Evolutionary conservation across 1,140 invertebrate species (phyloP), one percentile per base, ranked within the genome.

Genomic region (Mercenaria mercenaria): DNA sequence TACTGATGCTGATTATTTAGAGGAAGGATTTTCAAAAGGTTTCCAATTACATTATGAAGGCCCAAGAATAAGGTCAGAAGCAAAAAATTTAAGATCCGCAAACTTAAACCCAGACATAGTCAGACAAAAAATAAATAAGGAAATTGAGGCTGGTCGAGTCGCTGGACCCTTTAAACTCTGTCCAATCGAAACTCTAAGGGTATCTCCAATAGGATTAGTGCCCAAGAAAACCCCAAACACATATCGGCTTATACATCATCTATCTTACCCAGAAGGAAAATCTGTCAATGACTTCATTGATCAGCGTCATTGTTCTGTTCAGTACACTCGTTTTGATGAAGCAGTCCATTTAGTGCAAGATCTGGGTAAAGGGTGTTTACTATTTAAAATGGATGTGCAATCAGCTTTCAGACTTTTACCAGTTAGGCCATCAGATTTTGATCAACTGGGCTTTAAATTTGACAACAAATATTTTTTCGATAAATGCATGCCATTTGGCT

Each of bases 311-410:
- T 91, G 56, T 50, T 90, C 81, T 26, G 67, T 92, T n/a, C 72
- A 77, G 56, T 92, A 92, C 56, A 59, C 88, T 18, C 69, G 20
- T 8, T 90, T 92, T 39, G 90, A 92, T 47, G 80, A 88, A 69
- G 91, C 90, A 1, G 67, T 91, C 37, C 23, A 74, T 23, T 56
- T 92, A 1, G 74, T 92, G 13, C 86, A 86, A 77, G 20, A 74
- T 32, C 67, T 86, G 61, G 90, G 91, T 18, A 1, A 34, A 41
- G 34, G 43, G 20, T 29, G 18, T 23, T 15, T 43, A 23, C 56
- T 89, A 23, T 89, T 59, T 41, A 86, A 91, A 80, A 15, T 61
- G 2, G 91, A 92, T 37, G 82, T 92, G 0, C 23, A 91, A 26
- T n/a, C 64, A 64, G 90, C 86, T 52, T 91, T 91, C 43, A 74